Conservation (phyloP, 2,888 invertebrate species). For the Heterodera filipjevi region DNA sequence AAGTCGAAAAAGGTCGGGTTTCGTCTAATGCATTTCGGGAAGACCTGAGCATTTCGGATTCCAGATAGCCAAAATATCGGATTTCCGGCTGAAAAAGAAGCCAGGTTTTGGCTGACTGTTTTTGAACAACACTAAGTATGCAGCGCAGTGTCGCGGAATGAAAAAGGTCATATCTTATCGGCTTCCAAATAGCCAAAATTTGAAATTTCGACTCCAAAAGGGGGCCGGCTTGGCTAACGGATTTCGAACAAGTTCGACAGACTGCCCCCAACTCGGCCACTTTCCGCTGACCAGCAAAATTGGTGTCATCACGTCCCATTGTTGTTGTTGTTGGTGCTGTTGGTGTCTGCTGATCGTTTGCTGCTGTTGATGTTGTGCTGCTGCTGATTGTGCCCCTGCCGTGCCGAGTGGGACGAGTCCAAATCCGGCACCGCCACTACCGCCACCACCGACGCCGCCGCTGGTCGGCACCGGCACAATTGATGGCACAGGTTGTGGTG, state of each 20-base stretch:
- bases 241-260: neutral
- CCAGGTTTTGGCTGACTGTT: too few species aligned
- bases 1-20: too few species aligned
- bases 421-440: neutral
- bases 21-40: too few species aligned
- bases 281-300: neutral
- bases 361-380: neutral
- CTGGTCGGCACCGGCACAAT: neutral
- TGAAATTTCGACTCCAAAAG: too few species aligned
- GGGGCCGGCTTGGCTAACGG: neutral
- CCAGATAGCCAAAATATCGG: too few species aligned
- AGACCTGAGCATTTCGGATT: too few species aligned
- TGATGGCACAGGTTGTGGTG: neutral
- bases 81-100: too few species aligned
- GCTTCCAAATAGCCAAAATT: too few species aligned
- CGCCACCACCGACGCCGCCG: neutral
- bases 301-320: neutral
- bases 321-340: neutral
- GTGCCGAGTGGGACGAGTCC: neutral
- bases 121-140: too few species aligned
- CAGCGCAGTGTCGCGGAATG: too few species aligned
- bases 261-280: neutral
- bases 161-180: too few species aligned
- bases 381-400: neutral
- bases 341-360: neutral